Percentiles rank a stretch among this genome's conserved stretches.
These are phyloP conservation scores for Chlorospingus flavigularis DNA, from an alignment of 2,797 vertebrate species.

Conservation along the genomic window DNA sequence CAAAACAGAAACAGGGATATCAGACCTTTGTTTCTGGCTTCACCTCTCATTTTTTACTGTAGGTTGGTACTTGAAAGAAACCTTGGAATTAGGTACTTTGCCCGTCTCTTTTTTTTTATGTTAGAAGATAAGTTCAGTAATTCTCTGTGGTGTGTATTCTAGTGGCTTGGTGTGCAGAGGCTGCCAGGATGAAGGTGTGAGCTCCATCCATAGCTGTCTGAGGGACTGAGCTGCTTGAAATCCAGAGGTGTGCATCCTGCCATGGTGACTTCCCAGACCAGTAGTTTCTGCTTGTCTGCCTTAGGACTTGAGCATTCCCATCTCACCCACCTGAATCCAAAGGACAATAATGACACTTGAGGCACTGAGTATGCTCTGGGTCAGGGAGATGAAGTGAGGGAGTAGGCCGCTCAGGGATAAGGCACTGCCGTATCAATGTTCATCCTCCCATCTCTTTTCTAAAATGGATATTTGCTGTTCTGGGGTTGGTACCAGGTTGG, in stretches of 20 bases:
- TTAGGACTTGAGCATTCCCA: background rate
- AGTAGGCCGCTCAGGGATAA: background rate
- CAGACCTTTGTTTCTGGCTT: background rate
- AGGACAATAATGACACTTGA: background rate
- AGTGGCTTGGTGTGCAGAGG: background rate
- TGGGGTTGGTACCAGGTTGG: background rate
- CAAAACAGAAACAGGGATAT: background rate
- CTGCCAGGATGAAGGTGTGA: background rate
- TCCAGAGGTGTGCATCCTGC: background rate
- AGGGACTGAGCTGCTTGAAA: background rate
- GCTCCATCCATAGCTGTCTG: background rate
- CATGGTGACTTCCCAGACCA: background rate
- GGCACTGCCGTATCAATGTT: background rate
- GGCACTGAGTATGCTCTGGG: background rate
- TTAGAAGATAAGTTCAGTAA: background rate
- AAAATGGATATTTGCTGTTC: background rate
- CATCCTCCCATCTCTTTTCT: background rate
- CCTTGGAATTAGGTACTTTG: background rate
- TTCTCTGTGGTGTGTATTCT: background rate
- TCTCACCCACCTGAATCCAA: background rate
- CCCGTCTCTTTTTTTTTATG: background rate
- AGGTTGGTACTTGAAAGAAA: background rate
- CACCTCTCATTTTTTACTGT: background rate
- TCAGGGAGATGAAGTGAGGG: background rate
- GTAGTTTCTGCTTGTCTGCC: background rate